Conservation (phyloP, 1,140 invertebrate genomes). For the Philopotamus ludificatus region DNA sequence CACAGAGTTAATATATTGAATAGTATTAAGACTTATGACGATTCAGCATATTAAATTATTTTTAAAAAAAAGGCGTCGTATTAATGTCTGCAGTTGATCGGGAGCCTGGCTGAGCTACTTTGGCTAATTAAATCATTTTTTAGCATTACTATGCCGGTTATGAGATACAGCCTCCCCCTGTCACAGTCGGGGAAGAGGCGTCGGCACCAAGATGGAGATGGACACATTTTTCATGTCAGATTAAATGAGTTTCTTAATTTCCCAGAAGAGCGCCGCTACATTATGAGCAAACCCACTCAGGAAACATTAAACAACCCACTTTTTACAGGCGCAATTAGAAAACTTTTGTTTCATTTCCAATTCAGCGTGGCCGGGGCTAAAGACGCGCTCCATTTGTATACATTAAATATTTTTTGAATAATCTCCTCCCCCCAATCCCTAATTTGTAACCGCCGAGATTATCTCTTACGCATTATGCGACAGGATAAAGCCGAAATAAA, state of each 20-base stretch:
- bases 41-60: no score
- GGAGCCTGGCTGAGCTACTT: background rate
- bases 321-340: conserved; percentile 25
- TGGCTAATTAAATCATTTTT: conserved; percentile 37
- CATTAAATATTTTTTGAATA: background rate
- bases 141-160: conserved; percentile 36
- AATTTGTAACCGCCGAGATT: no score
- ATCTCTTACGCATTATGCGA: no score
- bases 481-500: no score
- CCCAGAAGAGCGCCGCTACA: conserved; percentile 32
- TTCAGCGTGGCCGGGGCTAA: background rate
- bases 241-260: conserved; percentile 43
- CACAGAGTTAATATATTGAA: no score
- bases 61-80: no score
- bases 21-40: no score
- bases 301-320: conserved; percentile 34
- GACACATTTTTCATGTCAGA: conserved; percentile 41
- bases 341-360: conserved; percentile 10
- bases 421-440: no score
- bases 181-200: conserved; percentile 16
- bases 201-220: conserved; percentile 34
- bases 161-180: conserved; percentile 26
- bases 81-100: no score
- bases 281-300: conserved; percentile 30
- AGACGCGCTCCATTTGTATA: background rate